These are phyloP conservation scores for Laothoe populi DNA, from an alignment of 2,888 invertebrate species.

Conservation along the genomic window DNA sequence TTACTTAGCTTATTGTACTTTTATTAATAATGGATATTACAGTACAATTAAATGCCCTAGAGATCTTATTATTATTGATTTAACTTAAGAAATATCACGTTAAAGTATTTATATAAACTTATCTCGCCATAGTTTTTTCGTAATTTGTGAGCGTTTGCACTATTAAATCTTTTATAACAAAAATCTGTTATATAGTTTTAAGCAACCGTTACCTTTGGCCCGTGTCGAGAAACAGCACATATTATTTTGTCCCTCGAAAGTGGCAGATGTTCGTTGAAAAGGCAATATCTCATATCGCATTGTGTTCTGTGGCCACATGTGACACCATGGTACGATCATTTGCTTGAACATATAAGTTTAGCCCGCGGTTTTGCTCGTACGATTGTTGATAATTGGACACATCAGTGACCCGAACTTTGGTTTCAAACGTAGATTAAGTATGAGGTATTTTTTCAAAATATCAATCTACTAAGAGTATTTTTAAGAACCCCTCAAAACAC, in stretches of 20 bases:
- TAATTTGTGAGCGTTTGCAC: too few relatives aligned
- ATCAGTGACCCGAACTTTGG: background rate
- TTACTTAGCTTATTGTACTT: background rate
- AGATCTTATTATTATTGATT: too few relatives aligned
- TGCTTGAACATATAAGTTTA: constrained; percentile 8
- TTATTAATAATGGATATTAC: too few relatives aligned
- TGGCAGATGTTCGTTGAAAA: constrained; percentile 62
- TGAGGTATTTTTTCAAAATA: too few relatives aligned
- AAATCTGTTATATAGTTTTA: background rate
- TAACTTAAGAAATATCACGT: too few relatives aligned
- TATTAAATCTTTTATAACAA: too few relatives aligned
- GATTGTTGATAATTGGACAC: background rate
- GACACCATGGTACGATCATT: constrained; percentile 32
- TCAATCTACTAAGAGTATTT: too few relatives aligned
- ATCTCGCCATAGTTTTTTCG: too few relatives aligned
- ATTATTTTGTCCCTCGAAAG: constrained; percentile 46
- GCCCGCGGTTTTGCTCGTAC: background rate
- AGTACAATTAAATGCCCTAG: too few relatives aligned
- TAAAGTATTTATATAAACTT: too few relatives aligned
- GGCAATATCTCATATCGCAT: constrained; percentile 54
- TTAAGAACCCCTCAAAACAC: too few relatives aligned
- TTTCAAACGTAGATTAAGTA: too few relatives aligned
- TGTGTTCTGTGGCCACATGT: constrained; percentile 63
- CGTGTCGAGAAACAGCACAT: constrained; percentile 55
- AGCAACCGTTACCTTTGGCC: constrained; percentile 48